A percentile compares a stretch with the other conserved stretches of the same genome.
These are phyloP conservation scores for Eleutherodactylus coqui DNA, from an alignment of 2,797 vertebrate species.

Conservation along the genomic window DNA sequence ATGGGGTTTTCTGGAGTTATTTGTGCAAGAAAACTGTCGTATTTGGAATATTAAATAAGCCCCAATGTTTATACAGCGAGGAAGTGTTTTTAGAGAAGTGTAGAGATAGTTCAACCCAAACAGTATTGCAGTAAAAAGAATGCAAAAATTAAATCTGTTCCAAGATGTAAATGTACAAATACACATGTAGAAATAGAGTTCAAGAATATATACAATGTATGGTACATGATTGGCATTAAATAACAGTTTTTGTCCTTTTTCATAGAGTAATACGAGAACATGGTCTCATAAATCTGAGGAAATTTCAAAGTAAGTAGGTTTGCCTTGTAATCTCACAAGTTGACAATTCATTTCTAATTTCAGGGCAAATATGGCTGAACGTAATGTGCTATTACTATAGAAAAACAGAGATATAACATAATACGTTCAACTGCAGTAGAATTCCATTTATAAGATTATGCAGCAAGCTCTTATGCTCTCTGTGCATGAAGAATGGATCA, in stretches of 20 bases:
- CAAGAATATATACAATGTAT: background rate
- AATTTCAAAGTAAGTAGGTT: slow-evolving; percentile 92
- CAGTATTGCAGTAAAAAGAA: background rate
- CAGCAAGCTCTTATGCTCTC: no score
- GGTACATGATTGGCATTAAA: background rate
- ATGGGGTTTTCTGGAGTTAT: no score
- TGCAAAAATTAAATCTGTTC: background rate
- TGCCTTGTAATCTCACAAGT: background rate
- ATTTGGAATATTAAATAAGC: no score
- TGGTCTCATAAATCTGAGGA: slow-evolving; percentile 95
- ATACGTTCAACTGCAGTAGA: background rate
- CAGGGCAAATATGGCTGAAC: background rate
- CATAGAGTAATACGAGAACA: slow-evolving; percentile 96
- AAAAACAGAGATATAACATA: background rate
- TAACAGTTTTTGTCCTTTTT: slow-evolving; percentile 64
- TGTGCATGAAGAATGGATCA: no score
- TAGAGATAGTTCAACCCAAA: background rate
- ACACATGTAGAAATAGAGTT: background rate
- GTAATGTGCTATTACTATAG: background rate
- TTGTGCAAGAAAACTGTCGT: no score
- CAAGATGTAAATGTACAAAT: background rate
- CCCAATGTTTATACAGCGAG: no score
- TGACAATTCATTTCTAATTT: background rate
- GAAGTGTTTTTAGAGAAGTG: no score
- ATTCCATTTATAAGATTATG: background rate